Evolutionary conservation across 1,140 invertebrate genomes (phyloP), one percentile per base, ranked within the genome.

Genomic region (Diploscapter pachys): DNA sequence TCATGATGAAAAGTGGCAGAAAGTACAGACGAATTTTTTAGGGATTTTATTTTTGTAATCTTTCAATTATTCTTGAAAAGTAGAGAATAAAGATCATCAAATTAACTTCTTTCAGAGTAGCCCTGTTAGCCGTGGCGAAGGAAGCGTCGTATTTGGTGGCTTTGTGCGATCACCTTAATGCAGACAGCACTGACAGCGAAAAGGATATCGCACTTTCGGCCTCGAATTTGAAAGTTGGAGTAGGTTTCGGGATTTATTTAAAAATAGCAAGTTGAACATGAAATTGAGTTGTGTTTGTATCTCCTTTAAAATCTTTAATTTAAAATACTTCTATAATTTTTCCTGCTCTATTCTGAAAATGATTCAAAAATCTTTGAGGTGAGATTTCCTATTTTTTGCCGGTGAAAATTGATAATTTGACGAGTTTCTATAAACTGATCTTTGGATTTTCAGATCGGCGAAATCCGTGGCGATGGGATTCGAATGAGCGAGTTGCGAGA

Each of bases 111-210:
- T 59, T 59, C 31, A 59, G 57, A 31, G 31, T 31, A 31, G 9
- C 66, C 48, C 51, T 68, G 5, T n/a, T 68, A 6, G 48, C 49
- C 6, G 57, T 48, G 48, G 66, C 66, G 5, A 68, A 68, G 6
- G 66, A 68, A 8, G 50, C 48, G 11, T 52, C 66, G 48, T 68
- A 6, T 48, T 1, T 68, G 5, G 11, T 68, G 66, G 8, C 6
- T 9, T 2, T 68, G 66, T n/a, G 13, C 49, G 66, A 68, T 2
- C 52, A 68, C 2, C 11, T 68, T 6, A 9, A 51, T 6, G 8
- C 56, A 48, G 66, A 68, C 11, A 68, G 51, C 2, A 53, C 48
- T 6, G 6, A 31, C 1, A 31, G 6, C 8, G 52, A 11, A 51
- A 52, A 52, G 5, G 66, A 68, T 5, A 6, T 68, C 6, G 66